Base-by-base conservation (phyloP, 2,113 vertebrate genomes). In the Siniperca knerii region DNA sequence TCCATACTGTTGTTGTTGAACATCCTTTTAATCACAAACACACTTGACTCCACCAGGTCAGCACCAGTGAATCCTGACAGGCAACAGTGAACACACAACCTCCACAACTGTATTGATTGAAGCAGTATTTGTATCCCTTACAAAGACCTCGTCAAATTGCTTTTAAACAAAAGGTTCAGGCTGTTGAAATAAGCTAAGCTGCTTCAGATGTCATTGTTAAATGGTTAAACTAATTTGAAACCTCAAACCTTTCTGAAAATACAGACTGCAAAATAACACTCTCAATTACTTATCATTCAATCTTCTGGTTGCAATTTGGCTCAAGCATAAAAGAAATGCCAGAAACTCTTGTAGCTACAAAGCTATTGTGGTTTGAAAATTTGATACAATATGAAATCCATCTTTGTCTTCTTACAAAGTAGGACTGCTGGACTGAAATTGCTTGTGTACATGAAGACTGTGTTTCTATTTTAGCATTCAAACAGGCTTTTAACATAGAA, bases 71-170 rank as follows among this genome's bases (percentile, higher is more conserved):
- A 50, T 81, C 71, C 58, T 66, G 8, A 71, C 5, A 0, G 42
- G 54, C 80, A 40, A 54, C 46, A 40, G 42, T n/a, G 20, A 50
- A 25, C 44, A 42, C n/a, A 62, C 42, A 55, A 33, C 50, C 29
- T 2, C 33, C 3, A 15, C 54, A 79, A 4, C 13, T 33, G 29
- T 60, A 85, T 78, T 77, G 73, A 81, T 46, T 58, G 40, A 74
- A 77, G 20, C 54, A 46, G 58, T 35, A 5, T 82, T 62, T 60
- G 6, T n/a, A 61, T 40, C 58, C 12, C 40, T 57, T 13, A 64
- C 12, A 61, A 57, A 81, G 42, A 58, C 73, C 33, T 37, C 25
- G 4, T 44, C 50, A 85, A 68, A 89, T 68, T 52, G 50, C 62
- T 69, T 80, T 65, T 23, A 21, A n/a, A 65, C 16, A 75, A 71